Percentiles rank a stretch among this genome's conserved stretches.
These are phyloP conservation scores for Eristalinus aeneus DNA, from an alignment of 2,888 invertebrate species.

Conservation along the genomic window DNA sequence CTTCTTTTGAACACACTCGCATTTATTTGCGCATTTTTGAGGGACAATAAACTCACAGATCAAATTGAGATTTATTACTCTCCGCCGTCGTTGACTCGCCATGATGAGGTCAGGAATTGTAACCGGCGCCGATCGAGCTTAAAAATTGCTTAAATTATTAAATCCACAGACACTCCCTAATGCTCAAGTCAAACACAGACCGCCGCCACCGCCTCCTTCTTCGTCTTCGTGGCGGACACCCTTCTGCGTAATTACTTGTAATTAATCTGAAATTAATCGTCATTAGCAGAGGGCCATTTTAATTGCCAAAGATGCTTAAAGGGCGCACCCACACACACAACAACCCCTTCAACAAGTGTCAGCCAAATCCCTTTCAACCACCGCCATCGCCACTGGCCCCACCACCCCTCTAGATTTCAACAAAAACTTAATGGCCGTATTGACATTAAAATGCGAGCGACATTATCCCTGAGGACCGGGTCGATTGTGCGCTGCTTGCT, in stretches of 20 bases:
- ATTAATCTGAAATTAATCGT: slow-evolving; percentile 38
- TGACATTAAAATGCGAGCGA: slow-evolving; percentile 77
- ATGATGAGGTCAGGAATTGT: background rate
- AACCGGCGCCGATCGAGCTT: background rate
- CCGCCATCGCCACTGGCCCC: background rate
- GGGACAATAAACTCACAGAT: background rate
- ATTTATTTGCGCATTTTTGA: background rate
- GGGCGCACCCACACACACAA: background rate
- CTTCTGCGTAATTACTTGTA: slow-evolving; percentile 23
- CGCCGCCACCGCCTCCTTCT: no score
- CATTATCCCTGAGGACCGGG: slow-evolving; percentile 79
- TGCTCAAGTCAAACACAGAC: background rate
- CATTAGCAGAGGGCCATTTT: slow-evolving; percentile 11
- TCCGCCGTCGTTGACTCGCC: background rate
- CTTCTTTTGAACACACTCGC: background rate
- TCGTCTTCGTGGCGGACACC: background rate
- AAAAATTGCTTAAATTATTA: background rate
- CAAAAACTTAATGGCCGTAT: slow-evolving; percentile 80
- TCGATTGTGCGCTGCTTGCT: slow-evolving; percentile 78
- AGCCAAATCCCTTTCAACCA: background rate
- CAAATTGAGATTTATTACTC: background rate
- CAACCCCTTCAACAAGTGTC: slow-evolving; percentile 23
- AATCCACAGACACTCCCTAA: background rate
- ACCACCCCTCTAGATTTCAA: slow-evolving; percentile 64
- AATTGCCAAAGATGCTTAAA: slow-evolving; percentile 7